These are phyloP conservation scores for Seriola aureovittata DNA, from an alignment of 2,113 vertebrate species.

Conservation along the genomic window DNA sequence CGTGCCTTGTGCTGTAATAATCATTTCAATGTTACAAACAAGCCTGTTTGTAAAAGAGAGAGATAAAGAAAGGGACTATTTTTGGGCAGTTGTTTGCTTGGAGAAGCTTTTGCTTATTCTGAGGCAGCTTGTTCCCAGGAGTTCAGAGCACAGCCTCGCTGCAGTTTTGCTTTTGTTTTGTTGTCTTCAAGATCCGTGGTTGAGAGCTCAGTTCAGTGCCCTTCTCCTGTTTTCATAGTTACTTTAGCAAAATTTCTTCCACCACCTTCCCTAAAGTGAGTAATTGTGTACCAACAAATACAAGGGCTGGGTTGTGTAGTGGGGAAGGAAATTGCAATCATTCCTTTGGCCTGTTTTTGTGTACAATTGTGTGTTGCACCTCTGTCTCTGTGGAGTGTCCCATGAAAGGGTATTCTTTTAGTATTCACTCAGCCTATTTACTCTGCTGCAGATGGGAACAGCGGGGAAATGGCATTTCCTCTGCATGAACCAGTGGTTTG, in stretches of 20 bases:
- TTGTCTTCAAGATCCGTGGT: constrained; percentile 78
- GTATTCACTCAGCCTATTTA: constrained; percentile 65
- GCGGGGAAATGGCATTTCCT: constrained; percentile 75
- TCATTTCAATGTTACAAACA: constrained; percentile 79
- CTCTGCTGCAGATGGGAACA: constrained; percentile 59
- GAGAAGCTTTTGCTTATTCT: constrained; percentile 82
- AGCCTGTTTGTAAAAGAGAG: constrained; percentile 70
- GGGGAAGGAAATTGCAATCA: constrained; percentile 71
- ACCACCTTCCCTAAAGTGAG: constrained; percentile 62
- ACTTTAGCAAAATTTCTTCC: constrained; percentile 45
- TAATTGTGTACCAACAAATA: constrained; percentile 64
- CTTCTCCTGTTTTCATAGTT: constrained; percentile 66
- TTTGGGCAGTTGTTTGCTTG: constrained; percentile 83
- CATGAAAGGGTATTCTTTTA: constrained; percentile 63
- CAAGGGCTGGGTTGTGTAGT: constrained; percentile 24
- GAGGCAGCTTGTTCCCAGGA: constrained; percentile 82
- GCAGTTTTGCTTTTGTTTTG: constrained; percentile 79
- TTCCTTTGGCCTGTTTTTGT: constrained; percentile 66
- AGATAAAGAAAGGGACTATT: constrained; percentile 83
- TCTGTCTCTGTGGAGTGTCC: constrained; percentile 54
- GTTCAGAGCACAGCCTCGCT: constrained; percentile 69
- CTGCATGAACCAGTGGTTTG: constrained; percentile 53
- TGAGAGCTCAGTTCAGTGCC: constrained; percentile 76
- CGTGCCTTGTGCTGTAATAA: constrained; percentile 69
- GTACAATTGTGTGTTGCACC: constrained; percentile 46